Percentiles rank a stretch among this genome's conserved stretches.
Conservation (phyloP, 2,888 invertebrate species). For the Zaprionus lineosus region DNA sequence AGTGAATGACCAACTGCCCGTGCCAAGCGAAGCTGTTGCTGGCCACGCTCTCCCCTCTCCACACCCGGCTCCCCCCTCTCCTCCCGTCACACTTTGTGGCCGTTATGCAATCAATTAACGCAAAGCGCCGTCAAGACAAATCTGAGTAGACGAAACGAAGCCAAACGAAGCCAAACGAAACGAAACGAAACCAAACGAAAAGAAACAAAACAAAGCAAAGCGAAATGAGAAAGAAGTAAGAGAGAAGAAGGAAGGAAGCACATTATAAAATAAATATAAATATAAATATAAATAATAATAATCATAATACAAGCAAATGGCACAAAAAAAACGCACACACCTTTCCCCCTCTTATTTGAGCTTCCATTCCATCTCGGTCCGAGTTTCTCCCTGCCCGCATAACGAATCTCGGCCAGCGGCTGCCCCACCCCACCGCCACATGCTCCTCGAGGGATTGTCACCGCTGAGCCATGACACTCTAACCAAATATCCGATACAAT, state of each 20-base stretch:
- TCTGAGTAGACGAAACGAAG: constrained; percentile 17
- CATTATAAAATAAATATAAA: background rate
- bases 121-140: constrained; percentile 50
- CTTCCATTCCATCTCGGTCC: too few relatives aligned
- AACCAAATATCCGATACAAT: too few relatives aligned
- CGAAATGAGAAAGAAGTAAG: constrained; percentile 14
- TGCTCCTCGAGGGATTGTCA: too few relatives aligned
- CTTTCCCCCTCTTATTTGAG: too few relatives aligned
- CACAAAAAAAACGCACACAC: too few relatives aligned
- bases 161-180: constrained; percentile 19
- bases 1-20: background rate
- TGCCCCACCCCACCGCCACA: too few relatives aligned
- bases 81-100: constrained; percentile 40
- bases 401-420: too few relatives aligned
- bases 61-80: constrained; percentile 4
- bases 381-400: too few relatives aligned
- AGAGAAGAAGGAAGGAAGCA: constrained; percentile 1
- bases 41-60: background rate
- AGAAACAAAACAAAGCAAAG: constrained; percentile 15
- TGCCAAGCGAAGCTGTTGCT: constrained; percentile 28
- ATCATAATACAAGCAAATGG: too few relatives aligned
- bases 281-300: too few relatives aligned
- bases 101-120: constrained; percentile 76
- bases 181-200: constrained; percentile 19
- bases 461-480: too few relatives aligned